Evolutionary conservation across 1,140 invertebrate species (phyloP).

Genomic region (Phthorimaea operculella): DNA sequence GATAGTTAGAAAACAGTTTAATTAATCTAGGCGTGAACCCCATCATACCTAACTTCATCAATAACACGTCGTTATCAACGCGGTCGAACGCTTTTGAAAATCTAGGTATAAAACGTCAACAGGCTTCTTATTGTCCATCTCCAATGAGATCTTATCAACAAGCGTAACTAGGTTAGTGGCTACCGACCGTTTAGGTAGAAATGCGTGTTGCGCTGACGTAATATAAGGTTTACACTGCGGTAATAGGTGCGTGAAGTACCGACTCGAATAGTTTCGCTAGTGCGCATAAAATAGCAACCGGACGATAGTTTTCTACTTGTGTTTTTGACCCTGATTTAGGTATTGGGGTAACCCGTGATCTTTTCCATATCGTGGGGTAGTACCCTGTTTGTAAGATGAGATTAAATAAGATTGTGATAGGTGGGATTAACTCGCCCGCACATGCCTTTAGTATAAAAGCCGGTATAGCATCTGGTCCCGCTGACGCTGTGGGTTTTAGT

Average conservation of each 20-base stretch:
- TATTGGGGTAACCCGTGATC: background rate
- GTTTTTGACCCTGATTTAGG: background rate
- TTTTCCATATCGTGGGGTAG: background rate
- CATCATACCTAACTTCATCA: background rate
- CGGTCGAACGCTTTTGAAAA: background rate
- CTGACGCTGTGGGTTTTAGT: background rate
- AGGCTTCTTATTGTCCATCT: background rate
- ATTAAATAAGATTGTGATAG: background rate
- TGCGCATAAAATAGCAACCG: background rate
- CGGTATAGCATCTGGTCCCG: background rate
- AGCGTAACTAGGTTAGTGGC: background rate
- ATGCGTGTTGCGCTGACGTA: background rate
- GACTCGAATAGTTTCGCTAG: conserved; percentile 3
- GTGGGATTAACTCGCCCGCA: background rate
- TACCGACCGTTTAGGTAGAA: background rate
- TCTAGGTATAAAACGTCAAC: conserved; percentile 1
- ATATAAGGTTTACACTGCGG: background rate
- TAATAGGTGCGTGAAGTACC: background rate
- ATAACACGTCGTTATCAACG: background rate
- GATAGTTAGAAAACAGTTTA: conserved; percentile 1
- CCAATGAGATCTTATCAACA: background rate
- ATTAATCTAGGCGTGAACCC: background rate
- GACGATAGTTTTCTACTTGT: background rate
- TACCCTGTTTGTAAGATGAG: background rate
- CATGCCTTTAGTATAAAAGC: background rate